Evolutionary conservation across 1,140 invertebrate genomes (phyloP), one percentile per base, ranked within the genome.

Genomic region (Coenobita brevimanus): DNA sequence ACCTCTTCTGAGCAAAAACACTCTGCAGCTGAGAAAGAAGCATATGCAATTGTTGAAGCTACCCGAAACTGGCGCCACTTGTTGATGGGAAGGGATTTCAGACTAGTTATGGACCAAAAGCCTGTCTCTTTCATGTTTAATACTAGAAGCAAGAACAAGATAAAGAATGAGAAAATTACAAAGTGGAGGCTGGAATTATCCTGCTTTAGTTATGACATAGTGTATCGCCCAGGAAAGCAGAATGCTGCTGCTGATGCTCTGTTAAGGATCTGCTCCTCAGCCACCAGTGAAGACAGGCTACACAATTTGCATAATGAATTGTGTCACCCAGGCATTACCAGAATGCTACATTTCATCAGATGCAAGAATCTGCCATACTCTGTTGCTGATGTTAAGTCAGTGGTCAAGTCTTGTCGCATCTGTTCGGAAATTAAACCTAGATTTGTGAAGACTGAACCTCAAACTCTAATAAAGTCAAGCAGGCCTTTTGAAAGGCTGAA

Each of bases 11-110:
- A 50, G 17, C 17, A 17, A 6, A 50, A 43, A 36, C 33, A 17
- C 13, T 89, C 67, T 67, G 79, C 1, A 86, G 88, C 33, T 0
- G 90, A 91, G 69, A 91, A 91, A 69, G 91, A 91, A 36, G 90
- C 90, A 0, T 87, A 83, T 80, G 90, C 88, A 21, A 38, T 91
- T 30, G 86, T 90, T 17, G 81, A 91, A 50, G 8, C 90, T 24
- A 2, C 46, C 27, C 17, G 33, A 64, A 50, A 89, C 46, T 83
- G 90, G 90, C 54, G 67, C 10, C 83, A 89, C 67, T 89, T 46
- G 24, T 79, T 91, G 15, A 33, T 89, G 13, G 87, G 86, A 4
- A 46, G 76, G 24, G 80, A 90, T 36, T 91, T 91, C 88, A 71
- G 54, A 46, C 24, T 91, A 21, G 84, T 91, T 27, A 91, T 89